A percentile compares a stretch with the other conserved stretches of the same genome.
These are phyloP conservation scores for Agrochola lota DNA, from an alignment of 2,888 invertebrate genomes.

Conservation along the genomic window DNA sequence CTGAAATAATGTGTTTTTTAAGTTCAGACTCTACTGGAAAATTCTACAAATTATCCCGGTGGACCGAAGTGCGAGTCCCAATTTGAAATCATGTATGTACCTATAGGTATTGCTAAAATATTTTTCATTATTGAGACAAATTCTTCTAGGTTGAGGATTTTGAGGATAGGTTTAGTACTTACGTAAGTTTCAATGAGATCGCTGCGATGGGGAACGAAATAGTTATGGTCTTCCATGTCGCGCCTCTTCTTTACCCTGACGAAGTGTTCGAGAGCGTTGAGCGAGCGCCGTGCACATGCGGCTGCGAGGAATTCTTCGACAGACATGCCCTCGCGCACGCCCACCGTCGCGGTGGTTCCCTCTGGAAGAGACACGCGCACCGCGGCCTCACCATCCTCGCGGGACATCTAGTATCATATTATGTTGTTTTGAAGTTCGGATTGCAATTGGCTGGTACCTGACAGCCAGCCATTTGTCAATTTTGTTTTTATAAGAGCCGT, in stretches of 20 bases:
- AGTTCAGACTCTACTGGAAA: neutral
- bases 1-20: neutral
- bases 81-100: conserved; percentile 11
- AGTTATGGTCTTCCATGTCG: conserved; percentile 98
- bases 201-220: conserved; percentile 98
- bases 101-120: neutral
- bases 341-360: conserved; percentile 95
- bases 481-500: neutral
- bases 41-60: conserved; percentile 5
- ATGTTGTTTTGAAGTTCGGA: neutral
- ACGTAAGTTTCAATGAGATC: conserved; percentile 99
- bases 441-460: neutral
- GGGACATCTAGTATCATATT: conserved; percentile 92
- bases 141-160: too few species aligned
- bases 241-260: conserved; percentile 98
- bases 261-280: conserved; percentile 98
- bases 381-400: conserved; percentile 96
- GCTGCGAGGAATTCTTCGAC: conserved; percentile 98
- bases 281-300: conserved; percentile 97
- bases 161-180: conserved; percentile 84
- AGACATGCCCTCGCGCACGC: conserved; percentile 97
- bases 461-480: neutral
- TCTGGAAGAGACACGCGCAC: conserved; percentile 97
- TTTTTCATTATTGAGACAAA: neutral
- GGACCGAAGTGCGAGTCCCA: neutral